Conservation (phyloP, 2,888 invertebrate genomes). For the Tyria jacobaeae region DNA sequence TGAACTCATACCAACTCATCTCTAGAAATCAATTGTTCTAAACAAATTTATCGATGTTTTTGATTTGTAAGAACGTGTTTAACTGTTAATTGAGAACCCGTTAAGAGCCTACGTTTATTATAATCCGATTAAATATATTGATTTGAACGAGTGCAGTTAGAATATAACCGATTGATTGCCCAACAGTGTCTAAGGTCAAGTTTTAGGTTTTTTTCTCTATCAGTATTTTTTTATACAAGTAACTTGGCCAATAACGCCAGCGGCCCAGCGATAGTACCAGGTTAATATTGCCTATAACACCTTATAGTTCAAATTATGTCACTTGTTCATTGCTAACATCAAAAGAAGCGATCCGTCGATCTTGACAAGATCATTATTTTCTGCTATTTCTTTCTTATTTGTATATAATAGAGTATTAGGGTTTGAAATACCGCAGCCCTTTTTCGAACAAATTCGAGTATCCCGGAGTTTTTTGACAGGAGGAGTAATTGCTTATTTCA, state of each 20-base stretch:
- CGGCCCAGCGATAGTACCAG: too few species aligned
- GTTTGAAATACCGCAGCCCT: too few species aligned
- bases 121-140: constrained; percentile 49
- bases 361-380: too few species aligned
- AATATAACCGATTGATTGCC: constrained; percentile 46
- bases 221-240: neutral
- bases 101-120: constrained; percentile 60
- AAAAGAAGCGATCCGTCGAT: too few species aligned
- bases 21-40: constrained; percentile 55
- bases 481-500: too few species aligned
- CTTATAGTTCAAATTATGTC: too few species aligned
- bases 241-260: neutral
- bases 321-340: too few species aligned
- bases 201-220: constrained; percentile 2
- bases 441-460: too few species aligned
- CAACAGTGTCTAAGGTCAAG: constrained; percentile 3
- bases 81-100: constrained; percentile 55
- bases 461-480: too few species aligned
- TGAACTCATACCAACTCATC: constrained; percentile 69
- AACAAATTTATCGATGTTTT: constrained; percentile 67
- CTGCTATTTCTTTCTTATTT: too few species aligned
- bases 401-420: too few species aligned
- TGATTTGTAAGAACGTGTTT: constrained; percentile 47
- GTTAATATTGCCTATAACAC: too few species aligned
- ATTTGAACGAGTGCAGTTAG: constrained; percentile 37